Percentiles rank a stretch among this genome's conserved stretches.
phyloP scores from a whole-genome alignment of 1,140 invertebrate genomes.

The Zaprionus gabonicus region DNA sequence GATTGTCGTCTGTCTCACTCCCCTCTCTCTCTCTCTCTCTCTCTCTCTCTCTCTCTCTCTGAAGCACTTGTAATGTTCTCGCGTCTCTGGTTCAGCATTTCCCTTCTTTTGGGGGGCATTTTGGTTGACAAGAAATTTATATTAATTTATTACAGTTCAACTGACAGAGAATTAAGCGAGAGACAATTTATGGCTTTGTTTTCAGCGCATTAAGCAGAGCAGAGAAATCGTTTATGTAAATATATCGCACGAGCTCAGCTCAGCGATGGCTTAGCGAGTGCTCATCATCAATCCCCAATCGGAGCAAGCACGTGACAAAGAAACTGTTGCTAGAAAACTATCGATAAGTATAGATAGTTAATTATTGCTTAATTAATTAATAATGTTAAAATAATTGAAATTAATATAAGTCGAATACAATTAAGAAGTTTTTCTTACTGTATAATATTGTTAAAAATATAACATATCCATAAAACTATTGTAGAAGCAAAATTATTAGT shows the following conservation, averaged over 20 bases:
- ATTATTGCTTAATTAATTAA: too few species aligned
- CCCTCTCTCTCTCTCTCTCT: neutral
- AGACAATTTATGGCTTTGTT: slow-evolving; percentile 84
- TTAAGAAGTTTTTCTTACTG: neutral
- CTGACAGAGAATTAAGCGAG: slow-evolving; percentile 82
- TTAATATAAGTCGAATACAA: neutral
- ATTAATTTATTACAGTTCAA: slow-evolving; percentile 84
- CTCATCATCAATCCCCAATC: slow-evolving; percentile 23
- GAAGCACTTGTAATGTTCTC: slow-evolving; percentile 35
- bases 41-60: neutral
- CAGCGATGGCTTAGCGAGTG: slow-evolving; percentile 5
- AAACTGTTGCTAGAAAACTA: neutral
- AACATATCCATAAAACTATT: neutral
- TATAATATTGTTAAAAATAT: neutral
- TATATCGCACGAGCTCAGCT: slow-evolving; percentile 31
- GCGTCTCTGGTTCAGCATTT: slow-evolving; percentile 9
- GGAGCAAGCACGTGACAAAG: slow-evolving; percentile 15
- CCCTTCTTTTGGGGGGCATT: slow-evolving; percentile 20
- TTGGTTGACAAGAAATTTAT: slow-evolving; percentile 81
- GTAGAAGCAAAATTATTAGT: neutral
- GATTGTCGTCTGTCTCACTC: neutral
- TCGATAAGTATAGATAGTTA: neutral
- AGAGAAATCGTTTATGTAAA: slow-evolving; percentile 70
- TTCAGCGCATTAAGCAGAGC: slow-evolving; percentile 66
- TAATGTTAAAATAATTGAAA: neutral